Conservation (phyloP, 1,140 invertebrate genomes). For the Neodiprion virginianus region DNA sequence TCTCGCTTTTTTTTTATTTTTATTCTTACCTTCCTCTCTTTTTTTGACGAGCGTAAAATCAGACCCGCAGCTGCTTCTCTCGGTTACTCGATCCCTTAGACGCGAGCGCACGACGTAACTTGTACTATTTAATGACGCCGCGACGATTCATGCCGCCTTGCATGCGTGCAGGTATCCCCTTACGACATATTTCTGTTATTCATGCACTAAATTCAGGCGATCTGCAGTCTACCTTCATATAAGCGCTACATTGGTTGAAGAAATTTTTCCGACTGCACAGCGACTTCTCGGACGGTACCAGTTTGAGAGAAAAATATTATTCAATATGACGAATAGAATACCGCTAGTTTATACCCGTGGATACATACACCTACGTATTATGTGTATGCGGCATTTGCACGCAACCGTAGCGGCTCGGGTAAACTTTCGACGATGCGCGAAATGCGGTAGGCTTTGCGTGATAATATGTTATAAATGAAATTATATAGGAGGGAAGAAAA, state of each 20-base stretch:
- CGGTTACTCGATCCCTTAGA: conserved; percentile 6
- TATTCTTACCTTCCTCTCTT: not conserved
- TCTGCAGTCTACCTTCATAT: no score
- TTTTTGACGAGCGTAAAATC: conserved; percentile 46
- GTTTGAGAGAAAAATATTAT: no score
- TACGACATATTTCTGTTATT: no score
- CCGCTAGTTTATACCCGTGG: no score
- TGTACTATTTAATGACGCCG: not conserved
- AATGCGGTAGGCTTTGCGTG: not conserved
- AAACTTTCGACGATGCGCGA: not conserved
- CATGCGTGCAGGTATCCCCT: no score
- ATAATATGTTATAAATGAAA: not conserved
- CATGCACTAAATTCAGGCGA: no score
- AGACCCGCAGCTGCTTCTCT: conserved; percentile 35
- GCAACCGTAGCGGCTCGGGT: not conserved
- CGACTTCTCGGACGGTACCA: no score
- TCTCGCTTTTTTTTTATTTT: no score
- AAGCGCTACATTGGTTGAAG: no score
- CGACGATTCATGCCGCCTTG: not conserved
- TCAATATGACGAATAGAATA: no score
- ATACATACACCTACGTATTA: no score
- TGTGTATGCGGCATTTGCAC: not conserved
- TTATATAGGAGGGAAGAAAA: not conserved
- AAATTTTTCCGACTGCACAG: no score
- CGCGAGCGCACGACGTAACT: not conserved